phyloP scores from a whole-genome alignment of 1,140 invertebrate species.

The Tetragonula clypearis region DNA sequence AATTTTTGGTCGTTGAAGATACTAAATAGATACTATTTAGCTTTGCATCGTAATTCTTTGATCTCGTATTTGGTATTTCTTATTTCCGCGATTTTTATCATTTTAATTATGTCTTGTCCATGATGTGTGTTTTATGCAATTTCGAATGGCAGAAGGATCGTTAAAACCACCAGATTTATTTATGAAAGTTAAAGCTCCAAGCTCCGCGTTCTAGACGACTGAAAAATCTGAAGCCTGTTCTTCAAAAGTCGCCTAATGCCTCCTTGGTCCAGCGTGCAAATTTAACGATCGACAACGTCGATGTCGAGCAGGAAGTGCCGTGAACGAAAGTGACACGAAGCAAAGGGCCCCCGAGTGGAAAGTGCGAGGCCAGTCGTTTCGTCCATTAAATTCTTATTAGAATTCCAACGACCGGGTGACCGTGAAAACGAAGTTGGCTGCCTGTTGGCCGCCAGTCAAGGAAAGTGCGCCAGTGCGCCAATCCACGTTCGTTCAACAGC shows the following conservation, averaged over 20 bases:
- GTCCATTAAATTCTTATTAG: conserved; percentile 52
- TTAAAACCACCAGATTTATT: too few species aligned
- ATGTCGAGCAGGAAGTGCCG: conserved; percentile 3
- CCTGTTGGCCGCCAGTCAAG: conserved; percentile 47
- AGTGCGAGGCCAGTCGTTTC: conserved; percentile 6
- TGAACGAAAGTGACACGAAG: not conserved
- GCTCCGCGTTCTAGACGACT: too few species aligned
- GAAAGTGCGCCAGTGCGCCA: conserved; percentile 31
- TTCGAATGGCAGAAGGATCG: too few species aligned
- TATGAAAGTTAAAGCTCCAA: too few species aligned
- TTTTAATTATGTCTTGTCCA: too few species aligned
- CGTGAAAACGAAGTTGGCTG: conserved; percentile 60
- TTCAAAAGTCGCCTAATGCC: not conserved
- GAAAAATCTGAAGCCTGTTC: not conserved
- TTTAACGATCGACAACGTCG: not conserved
- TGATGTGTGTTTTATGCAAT: too few species aligned
- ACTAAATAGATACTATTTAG: too few species aligned
- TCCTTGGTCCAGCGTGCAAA: not conserved
- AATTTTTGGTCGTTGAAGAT: too few species aligned
- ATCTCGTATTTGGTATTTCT: too few species aligned
- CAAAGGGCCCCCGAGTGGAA: not conserved
- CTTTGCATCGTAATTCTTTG: too few species aligned
- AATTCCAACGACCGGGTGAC: conserved; percentile 53
- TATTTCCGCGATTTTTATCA: too few species aligned
- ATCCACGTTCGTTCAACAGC: not conserved